Evolutionary conservation across 2,113 vertebrate genomes (phyloP).

Genomic region (Suncus etruscus): DNA sequence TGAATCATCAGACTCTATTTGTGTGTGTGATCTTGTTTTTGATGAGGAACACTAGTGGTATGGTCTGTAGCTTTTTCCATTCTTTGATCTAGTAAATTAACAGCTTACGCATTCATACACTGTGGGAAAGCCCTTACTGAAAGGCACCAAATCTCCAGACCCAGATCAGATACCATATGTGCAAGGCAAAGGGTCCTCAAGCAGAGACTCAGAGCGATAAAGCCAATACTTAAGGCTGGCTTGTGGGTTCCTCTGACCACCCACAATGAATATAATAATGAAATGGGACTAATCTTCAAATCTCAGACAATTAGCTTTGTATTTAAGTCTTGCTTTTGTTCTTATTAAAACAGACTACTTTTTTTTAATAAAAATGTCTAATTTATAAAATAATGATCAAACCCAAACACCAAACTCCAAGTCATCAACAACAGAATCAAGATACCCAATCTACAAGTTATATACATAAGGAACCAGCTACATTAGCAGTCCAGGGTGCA

Average conservation of each 20-base stretch:
- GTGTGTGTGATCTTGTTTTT: background rate
- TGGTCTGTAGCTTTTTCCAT: slow-evolving; percentile 64
- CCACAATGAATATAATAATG: too few relatives aligned
- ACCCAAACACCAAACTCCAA: too few relatives aligned
- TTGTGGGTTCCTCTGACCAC: background rate
- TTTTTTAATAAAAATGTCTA: background rate
- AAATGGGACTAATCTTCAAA: background rate
- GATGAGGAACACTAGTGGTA: background rate
- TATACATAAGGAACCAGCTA: too few relatives aligned
- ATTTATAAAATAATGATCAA: background rate
- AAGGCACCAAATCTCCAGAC: slow-evolving; percentile 5
- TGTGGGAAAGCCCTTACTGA: slow-evolving; percentile 9
- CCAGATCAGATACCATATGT: background rate
- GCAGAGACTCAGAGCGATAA: background rate
- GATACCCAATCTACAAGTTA: too few relatives aligned
- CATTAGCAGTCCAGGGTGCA: too few relatives aligned
- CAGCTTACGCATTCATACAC: slow-evolving; percentile 20
- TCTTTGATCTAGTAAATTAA: slow-evolving; percentile 70
- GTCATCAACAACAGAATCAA: too few relatives aligned
- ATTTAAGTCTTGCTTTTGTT: background rate
- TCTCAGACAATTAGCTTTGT: background rate
- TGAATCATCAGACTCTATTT: background rate
- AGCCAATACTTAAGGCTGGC: background rate
- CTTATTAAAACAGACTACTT: slow-evolving; percentile 14
- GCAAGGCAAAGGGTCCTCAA: background rate